Evolutionary conservation across 2,888 invertebrate species (phyloP), one percentile per base, ranked within the genome.

Genomic region (Catocala nupta): DNA sequence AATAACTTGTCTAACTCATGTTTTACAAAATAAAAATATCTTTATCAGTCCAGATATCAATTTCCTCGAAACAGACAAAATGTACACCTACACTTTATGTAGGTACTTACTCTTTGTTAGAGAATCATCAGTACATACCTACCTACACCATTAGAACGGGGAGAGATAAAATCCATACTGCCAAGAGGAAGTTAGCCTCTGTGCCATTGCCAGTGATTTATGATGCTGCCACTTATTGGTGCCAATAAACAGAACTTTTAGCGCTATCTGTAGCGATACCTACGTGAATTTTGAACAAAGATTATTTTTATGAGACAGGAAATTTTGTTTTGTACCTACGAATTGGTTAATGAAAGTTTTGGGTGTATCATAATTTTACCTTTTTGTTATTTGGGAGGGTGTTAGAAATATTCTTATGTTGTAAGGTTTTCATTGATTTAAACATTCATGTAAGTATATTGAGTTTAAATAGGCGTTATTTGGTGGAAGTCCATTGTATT

Each of bases 241-340:
- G 55, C 71, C 75, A 77, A 75, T 75, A 77, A 77, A 77, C 74
- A 73, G 58, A 49, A 58, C 65, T 51, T 44, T 11, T 49, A 54
- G 33, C 39, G 36, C 36, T 58, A 56, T 62, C 55, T 51, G 36
- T 55, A 36, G 16, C 25, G 25, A 5, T 50, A 60, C 55, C 43
- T 55, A 36, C 45, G 10, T 36, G 51, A 55, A n/a, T 49, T 51
- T 25, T 45, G 3, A 36, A 45, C n/a, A 48, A 13, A 50, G 50
- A 34, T 50, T 16, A 50, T 7, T 12, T 45, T n/a, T 47, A 16
- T 16, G 16, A 47, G 13, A 47, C 11, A 12, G 45, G 12, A 2
- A 5, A 7, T 0, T 5, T 11, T 43, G n/a, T 43, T 43, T 43
- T 43, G 5, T 10, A 5, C 10, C 10, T 11, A 43, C 10, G 11